Evolutionary conservation across 2,113 vertebrate genomes (phyloP).

Genomic region (Calcarius ornatus): DNA sequence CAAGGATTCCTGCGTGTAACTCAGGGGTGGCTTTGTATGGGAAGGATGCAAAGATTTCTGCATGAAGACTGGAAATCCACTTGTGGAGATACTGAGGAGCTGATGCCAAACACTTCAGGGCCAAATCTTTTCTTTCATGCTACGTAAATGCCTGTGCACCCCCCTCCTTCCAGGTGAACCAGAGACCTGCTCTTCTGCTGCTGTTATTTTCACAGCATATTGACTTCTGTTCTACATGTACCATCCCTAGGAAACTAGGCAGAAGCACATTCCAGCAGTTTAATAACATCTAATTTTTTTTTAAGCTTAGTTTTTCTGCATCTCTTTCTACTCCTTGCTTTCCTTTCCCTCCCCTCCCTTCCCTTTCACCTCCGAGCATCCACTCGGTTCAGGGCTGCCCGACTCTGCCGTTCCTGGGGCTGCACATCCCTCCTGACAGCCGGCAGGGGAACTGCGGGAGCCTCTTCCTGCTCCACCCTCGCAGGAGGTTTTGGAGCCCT

Average conservation of each 20-base stretch:
- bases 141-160: accelerated
- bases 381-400: accelerated
- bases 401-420: background rate
- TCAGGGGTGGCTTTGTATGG: background rate
- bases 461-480: background rate
- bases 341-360: background rate
- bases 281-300: background rate
- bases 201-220: background rate
- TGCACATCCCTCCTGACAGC: background rate
- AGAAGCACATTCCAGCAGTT: background rate
- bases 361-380: background rate
- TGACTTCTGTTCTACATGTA: background rate
- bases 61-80: background rate
- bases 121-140: background rate
- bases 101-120: background rate
- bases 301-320: background rate
- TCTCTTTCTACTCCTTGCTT: background rate
- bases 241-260: background rate
- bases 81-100: background rate
- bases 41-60: background rate
- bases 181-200: background rate
- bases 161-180: background rate
- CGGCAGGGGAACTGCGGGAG: background rate
- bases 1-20: background rate
- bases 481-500: background rate